Conservation (phyloP, 2,888 invertebrate genomes). For the Bimastos eiseni region DNA sequence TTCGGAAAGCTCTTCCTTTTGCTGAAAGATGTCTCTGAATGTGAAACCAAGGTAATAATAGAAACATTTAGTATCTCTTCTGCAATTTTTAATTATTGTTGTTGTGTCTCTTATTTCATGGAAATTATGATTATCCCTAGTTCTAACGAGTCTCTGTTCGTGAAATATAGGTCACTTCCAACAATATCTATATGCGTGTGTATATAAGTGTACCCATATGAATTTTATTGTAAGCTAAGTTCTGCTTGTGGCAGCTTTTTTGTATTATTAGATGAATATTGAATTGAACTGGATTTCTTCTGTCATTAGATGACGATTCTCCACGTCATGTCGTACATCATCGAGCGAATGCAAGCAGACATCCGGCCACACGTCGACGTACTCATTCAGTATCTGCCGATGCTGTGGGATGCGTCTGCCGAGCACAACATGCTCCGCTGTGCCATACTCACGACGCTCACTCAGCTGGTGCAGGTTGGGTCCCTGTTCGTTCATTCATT, state of each 20-base stretch:
- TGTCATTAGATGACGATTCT: constrained; percentile 81
- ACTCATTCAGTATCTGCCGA: constrained; percentile 80
- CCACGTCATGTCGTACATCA: constrained; percentile 83
- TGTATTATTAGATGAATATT: too few species aligned
- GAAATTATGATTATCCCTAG: too few species aligned
- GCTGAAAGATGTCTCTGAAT: constrained; percentile 83
- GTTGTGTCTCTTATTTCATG: too few species aligned
- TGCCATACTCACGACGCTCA: constrained; percentile 83
- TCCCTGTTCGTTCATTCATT: neutral
- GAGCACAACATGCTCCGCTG: constrained; percentile 87
- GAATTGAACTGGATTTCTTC: neutral
- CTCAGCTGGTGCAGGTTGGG: constrained; percentile 77
- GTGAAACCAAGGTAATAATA: constrained; percentile 87
- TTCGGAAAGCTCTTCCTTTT: constrained; percentile 81
- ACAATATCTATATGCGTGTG: too few species aligned
- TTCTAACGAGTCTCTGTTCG: too few species aligned
- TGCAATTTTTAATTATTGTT: neutral
- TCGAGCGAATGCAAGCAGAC: constrained; percentile 80
- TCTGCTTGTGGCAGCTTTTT: too few species aligned
- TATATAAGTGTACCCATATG: too few species aligned
- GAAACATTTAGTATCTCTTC: neutral
- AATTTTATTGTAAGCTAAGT: too few species aligned
- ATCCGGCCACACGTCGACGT: constrained; percentile 73
- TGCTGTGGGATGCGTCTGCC: constrained; percentile 84
- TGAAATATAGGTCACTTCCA: too few species aligned